Evolutionary conservation across 2,888 invertebrate genomes (phyloP).

Genomic region (Hydraecia micacea): DNA sequence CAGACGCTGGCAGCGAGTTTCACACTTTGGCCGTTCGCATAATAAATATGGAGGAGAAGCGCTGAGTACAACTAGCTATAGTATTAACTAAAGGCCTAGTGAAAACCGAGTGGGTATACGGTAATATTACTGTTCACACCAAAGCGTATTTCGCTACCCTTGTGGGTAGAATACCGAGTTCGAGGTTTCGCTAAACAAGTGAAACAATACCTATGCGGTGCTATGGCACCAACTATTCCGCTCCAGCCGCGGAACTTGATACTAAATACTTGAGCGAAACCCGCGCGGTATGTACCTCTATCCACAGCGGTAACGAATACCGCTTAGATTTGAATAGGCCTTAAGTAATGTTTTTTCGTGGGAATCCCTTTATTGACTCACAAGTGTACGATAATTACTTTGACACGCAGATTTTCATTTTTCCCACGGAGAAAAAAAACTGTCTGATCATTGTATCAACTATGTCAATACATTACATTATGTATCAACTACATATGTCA

Average conservation of each 20-base stretch:
- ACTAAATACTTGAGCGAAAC: too few species aligned
- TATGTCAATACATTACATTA: neutral
- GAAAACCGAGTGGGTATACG: too few species aligned
- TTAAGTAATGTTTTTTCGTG: slow-evolving; percentile 9
- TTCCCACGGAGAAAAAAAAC: slow-evolving; percentile 21
- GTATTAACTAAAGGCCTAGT: neutral
- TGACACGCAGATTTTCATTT: neutral
- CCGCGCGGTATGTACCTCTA: too few species aligned
- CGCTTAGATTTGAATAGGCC: too few species aligned
- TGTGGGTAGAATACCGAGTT: too few species aligned
- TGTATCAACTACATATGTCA: neutral
- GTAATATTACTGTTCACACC: too few species aligned
- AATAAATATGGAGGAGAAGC: neutral
- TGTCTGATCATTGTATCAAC: neutral
- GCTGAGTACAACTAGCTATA: neutral
- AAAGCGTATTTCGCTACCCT: too few species aligned
- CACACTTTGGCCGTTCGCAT: neutral
- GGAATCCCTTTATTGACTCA: slow-evolving; percentile 42
- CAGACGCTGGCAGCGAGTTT: neutral
- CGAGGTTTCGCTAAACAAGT: too few species aligned
- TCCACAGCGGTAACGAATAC: too few species aligned
- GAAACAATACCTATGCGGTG: too few species aligned
- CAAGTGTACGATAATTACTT: slow-evolving; percentile 28
- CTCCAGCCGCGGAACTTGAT: too few species aligned
- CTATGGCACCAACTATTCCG: too few species aligned